phyloP scores from a whole-genome alignment of 2,113 vertebrate species.

The Camelus bactrianus region DNA sequence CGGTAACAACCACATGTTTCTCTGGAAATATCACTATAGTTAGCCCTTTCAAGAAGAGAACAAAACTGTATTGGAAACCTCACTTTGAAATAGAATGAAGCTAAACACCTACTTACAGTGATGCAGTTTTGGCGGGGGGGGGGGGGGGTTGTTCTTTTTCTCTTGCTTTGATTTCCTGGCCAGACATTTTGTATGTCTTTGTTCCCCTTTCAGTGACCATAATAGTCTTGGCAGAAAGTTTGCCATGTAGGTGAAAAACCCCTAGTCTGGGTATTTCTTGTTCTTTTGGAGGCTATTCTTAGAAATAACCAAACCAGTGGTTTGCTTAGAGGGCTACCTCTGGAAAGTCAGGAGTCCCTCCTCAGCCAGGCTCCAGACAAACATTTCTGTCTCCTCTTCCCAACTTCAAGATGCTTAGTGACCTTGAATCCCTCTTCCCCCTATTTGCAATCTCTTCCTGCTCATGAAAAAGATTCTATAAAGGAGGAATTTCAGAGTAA shows the following conservation, averaged over 20 bases:
- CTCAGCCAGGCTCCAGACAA: background rate
- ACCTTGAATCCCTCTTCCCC: background rate
- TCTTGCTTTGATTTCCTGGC: conserved; percentile 63
- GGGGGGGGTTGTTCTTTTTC: background rate
- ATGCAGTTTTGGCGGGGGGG: background rate
- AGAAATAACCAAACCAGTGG: background rate
- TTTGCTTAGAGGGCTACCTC: background rate
- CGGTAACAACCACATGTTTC: conserved; percentile 25
- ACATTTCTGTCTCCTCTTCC: background rate
- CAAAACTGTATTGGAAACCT: conserved; percentile 55
- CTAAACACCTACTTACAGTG: conserved; percentile 61
- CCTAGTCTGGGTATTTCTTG: background rate
- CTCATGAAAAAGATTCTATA: background rate
- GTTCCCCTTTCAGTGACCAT: conserved; percentile 35
- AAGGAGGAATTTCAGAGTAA: background rate
- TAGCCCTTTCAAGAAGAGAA: conserved; percentile 71
- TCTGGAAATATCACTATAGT: conserved; percentile 56
- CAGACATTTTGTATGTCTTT: conserved; percentile 66
- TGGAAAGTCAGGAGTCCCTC: background rate
- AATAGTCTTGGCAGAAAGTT: conserved; percentile 53
- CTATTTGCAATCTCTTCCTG: background rate
- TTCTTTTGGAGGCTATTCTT: background rate
- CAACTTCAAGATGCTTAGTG: background rate
- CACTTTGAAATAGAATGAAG: conserved; percentile 57
- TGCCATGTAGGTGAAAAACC: background rate